phyloP scores from a whole-genome alignment of 2,113 vertebrate genomes.

The Malurus alboscapulatus region DNA sequence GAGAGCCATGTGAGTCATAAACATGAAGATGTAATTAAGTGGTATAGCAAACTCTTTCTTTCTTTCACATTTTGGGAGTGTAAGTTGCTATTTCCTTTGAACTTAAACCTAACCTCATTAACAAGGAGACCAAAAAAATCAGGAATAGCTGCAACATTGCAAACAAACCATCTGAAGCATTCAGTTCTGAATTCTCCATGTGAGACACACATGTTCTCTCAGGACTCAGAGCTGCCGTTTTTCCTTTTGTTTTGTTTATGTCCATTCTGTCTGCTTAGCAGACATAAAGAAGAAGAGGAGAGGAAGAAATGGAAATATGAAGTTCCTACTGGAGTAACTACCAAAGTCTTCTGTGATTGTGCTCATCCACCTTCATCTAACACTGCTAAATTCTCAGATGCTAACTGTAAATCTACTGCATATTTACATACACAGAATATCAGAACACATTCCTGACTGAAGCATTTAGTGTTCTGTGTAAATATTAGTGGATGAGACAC shows the following conservation, averaged over 20 bases:
- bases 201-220: neutral
- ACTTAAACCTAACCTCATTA: neutral
- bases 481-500: slow-evolving; percentile 12
- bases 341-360: neutral
- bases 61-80: neutral
- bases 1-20: neutral
- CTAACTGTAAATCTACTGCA: too few relatives aligned
- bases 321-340: neutral
- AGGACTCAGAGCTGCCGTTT: neutral
- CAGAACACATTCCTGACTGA: slow-evolving; percentile 23
- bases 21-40: neutral
- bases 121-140: neutral
- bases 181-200: neutral
- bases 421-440: neutral
- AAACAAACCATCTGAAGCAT: neutral
- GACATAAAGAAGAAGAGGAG: neutral
- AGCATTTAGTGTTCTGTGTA: neutral
- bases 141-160: neutral
- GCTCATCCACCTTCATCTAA: neutral
- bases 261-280: neutral
- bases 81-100: slow-evolving; percentile 14
- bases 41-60: neutral
- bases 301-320: neutral
- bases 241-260: neutral
- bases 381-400: neutral